Evolutionary conservation across 1,140 invertebrate genomes (phyloP), one percentile per base, ranked within the genome.

Genomic region (Calosoma granatense): DNA sequence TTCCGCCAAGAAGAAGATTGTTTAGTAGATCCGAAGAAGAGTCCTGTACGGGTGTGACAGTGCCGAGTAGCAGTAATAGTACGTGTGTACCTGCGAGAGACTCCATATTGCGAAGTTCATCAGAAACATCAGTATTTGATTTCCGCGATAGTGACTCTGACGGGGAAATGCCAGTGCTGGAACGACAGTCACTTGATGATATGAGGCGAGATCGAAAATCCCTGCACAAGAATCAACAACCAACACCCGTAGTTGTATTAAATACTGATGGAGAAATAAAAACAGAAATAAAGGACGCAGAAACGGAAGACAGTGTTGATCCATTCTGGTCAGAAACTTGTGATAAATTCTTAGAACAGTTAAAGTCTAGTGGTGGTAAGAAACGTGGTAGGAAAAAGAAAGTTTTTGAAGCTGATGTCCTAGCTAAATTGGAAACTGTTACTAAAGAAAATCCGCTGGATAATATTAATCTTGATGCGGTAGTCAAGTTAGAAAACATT

Each of bases 311-410:
- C 61, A 64, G 62, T 22, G 11, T 41, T n/a, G 58, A 59, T 11
- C 2, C 22, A 61, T 19, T 36, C 22, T 20, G 53, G 54, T n/a
- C 22, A 22, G 23, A 71, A 62, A 77, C 82, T 11, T 86, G 84
- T 75, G 83, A 86, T 74, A 83, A 74, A 66, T 85, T 87, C 69
- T 76, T 86, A 71, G 82, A 84, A 68, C 81, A 86, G 69, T 69
- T 86, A 22, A 79, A 82, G 61, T 73, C 66, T 43, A 78, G 78
- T 1, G 79, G 78, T 60, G 57, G 64, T 14, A 81, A 80, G 62
- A 81, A 81, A 61, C 76, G 78, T 22, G 71, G 68, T 12, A 63
- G 74, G 23, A 72, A 75, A 65, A 77, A 81, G 70, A 79, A 76
- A 65, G 23, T 65, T 56, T 57, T 60, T 4, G 63, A 65, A 55